Conservation (phyloP, 2,797 vertebrate genomes). For the Thalassophryne amazonica region DNA sequence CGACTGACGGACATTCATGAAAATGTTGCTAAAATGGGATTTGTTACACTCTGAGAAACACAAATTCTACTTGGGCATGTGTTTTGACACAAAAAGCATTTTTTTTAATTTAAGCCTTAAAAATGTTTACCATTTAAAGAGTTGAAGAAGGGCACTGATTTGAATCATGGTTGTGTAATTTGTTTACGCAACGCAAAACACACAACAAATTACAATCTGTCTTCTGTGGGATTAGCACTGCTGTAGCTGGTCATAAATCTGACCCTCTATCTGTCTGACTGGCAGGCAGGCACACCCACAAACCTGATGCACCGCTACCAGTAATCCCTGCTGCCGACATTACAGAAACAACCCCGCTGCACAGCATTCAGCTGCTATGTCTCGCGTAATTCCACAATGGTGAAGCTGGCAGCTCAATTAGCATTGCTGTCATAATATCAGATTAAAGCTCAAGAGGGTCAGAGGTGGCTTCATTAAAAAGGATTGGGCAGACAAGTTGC, state of each 20-base stretch:
- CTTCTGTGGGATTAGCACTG: constrained; percentile 54
- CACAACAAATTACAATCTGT: constrained; percentile 36
- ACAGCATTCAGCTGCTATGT: constrained; percentile 32
- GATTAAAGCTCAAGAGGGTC: constrained; percentile 50
- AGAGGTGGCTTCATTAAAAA: constrained; percentile 49
- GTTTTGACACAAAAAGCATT: too few species aligned
- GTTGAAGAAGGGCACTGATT: constrained; percentile 24
- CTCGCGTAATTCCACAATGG: constrained; percentile 47
- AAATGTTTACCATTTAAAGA: constrained; percentile 45
- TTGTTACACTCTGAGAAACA: too few species aligned
- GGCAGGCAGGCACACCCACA: constrained; percentile 36
- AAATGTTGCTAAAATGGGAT: too few species aligned
- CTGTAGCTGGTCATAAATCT: constrained; percentile 55
- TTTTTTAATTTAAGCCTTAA: too few species aligned
- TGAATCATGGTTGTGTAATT: constrained; percentile 27
- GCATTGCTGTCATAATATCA: constrained; percentile 41
- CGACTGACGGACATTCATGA: too few species aligned
- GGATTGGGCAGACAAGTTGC: constrained; percentile 19
- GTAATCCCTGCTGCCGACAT: constrained; percentile 79
- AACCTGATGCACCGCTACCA: constrained; percentile 60
- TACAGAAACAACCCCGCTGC: constrained; percentile 42
- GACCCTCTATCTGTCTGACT: constrained; percentile 35
- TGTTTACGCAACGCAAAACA: constrained; percentile 14
- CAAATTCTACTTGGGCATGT: too few species aligned
- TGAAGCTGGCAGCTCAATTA: constrained; percentile 67